Evolutionary conservation across 2,888 invertebrate genomes (phyloP), one percentile per base, ranked within the genome.

Genomic region (Hetaerina titia): DNA sequence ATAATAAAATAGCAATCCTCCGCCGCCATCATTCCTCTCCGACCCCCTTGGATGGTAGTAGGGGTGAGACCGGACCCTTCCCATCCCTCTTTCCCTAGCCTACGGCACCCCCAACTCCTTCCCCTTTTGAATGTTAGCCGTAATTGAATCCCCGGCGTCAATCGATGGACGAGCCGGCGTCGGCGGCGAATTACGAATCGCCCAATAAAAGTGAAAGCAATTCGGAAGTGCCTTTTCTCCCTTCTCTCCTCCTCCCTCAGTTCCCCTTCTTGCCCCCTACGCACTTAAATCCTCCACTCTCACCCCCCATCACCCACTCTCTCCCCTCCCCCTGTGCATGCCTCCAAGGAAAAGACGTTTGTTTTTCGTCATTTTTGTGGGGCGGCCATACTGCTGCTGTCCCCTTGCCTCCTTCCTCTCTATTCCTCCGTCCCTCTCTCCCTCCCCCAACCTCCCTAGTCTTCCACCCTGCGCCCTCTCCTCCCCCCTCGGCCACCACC

Each of bases 111-210:
- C 9, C 81, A 60, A 17, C 69, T 69, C 69, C 69, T 69, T 69
- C 81, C 81, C 81, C 81, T 81, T 81, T 81, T 81, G 81, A 81
- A 81, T 81, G 81, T 81, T 81, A 81, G 81, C 22, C 81, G 81
- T 81, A 81, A 81, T 81, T 81, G 81, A 81, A 81, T 81, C 81
- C 25, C 81, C 15, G 81, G 81, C 81, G 81, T 81, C 81, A 81
- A 81, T 81, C 81, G 81, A 81, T 81, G 81, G 81, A 6, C n/a
- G 74, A 9, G 25, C 74, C 31, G 81, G 81, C 81, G 81, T 31
- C 81, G 69, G 69, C 69, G 81, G 81, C 19, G 81, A 81, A 81
- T 81, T 81, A 81, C 81, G 81, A 15, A 81, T 81, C 81, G 81
- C 81, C 81, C 81, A 81, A 81, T 81, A 81, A 81, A 81, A 81